These are phyloP conservation scores for Thrips palmi DNA, from an alignment of 1,140 invertebrate species.

Conservation along the genomic window DNA sequence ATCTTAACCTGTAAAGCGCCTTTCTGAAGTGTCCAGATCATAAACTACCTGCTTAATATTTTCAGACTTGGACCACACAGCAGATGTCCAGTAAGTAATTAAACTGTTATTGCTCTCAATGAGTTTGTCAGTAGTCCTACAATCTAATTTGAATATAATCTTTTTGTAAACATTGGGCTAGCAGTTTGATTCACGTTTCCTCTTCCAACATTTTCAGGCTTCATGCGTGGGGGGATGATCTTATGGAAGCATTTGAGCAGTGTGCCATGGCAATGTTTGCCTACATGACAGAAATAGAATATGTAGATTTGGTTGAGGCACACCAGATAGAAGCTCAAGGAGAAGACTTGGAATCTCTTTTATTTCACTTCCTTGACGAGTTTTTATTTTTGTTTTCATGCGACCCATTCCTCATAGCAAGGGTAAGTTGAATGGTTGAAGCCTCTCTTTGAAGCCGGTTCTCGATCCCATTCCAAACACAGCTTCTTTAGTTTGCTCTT, in stretches of 20 bases:
- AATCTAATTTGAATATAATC: neutral
- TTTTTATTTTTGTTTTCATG: conserved; percentile 81
- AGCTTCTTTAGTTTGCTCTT: neutral
- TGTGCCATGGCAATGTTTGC: conserved; percentile 89
- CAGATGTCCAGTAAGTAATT: conserved; percentile 84
- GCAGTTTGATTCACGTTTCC: conserved; percentile 11
- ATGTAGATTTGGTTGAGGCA: conserved; percentile 61
- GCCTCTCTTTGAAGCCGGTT: neutral
- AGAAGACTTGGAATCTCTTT: conserved; percentile 69
- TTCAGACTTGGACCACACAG: conserved; percentile 90
- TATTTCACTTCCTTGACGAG: conserved; percentile 92
- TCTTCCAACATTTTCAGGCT: conserved; percentile 54
- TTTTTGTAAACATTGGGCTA: conserved; percentile 3
- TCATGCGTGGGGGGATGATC: conserved; percentile 76
- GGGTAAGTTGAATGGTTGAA: conserved; percentile 26
- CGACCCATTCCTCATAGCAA: conserved; percentile 64
- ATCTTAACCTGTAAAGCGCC: too few relatives aligned
- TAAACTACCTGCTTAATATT: too few relatives aligned
- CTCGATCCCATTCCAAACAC: neutral
- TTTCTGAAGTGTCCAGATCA: too few relatives aligned
- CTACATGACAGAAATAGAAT: conserved; percentile 88
- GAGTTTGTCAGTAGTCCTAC: conserved; percentile 10
- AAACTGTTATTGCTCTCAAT: conserved; percentile 1
- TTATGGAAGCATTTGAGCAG: conserved; percentile 89
- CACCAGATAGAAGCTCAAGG: conserved; percentile 69